Evolutionary conservation across 1,140 invertebrate species (phyloP), one percentile per base, ranked within the genome.

Genomic region (Leptinotarsa undecemlineata): DNA sequence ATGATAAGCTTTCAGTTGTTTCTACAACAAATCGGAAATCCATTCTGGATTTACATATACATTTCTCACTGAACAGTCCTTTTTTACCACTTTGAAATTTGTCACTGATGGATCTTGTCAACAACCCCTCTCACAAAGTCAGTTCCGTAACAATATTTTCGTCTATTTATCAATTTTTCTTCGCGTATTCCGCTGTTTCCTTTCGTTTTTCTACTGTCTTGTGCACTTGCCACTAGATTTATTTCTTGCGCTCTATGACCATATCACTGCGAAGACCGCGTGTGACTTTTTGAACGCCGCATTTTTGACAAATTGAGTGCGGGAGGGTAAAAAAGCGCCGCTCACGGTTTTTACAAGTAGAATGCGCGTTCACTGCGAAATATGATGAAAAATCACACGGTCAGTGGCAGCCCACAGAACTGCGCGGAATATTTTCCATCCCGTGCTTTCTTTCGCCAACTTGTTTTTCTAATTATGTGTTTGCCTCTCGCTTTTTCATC

Each of bases 331-430:
- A 72, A 72, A 64, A 72, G 71, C 62, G 61, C 33, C n/a, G 20
- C 51, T 47, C 71, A 47, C 61, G 71, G 62, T 72, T 72, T 72
- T 72, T 72, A 60, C 71, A 72, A 72, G 71, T 72, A 23, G 71
- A 72, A 64, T 64, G 71, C 71, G 71, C 71, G 71, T 48, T 11
- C 23, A 48, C 17, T 72, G 71, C 71, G 48, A 78, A 78, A 81
- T 82, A 77, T 83, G 82, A 84, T 81, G 82, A 83, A 84, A 84
- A 84, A 84, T 83, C 82, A 81, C 81, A 81, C 78, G 76, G 74
- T 82, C 80, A 80, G 82, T 82, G 82, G 83, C 78, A 79, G 78
- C 83, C 82, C 82, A 78, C 82, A 80, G 74, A 83, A 83, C 79
- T 84, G 83, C 82, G 83, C 82, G 81, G 77, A 77, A 80, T 78